These are phyloP conservation scores for Coboldia fuscipes DNA, from an alignment of 1,140 invertebrate species.

Conservation along the genomic window DNA sequence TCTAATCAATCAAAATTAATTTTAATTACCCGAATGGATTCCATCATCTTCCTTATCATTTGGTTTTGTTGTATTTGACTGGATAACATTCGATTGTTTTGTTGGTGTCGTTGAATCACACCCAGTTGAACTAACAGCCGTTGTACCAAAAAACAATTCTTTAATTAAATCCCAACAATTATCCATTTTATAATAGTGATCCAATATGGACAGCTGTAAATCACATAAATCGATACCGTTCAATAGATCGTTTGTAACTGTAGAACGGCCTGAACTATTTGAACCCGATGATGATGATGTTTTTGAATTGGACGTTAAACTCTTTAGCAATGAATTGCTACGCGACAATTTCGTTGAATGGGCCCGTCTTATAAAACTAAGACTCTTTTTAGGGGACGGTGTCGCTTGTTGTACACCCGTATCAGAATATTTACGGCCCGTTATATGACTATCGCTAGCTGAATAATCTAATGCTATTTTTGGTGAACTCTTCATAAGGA, in stretches of 20 bases:
- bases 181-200: conserved; percentile 17
- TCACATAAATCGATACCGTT: too few species aligned
- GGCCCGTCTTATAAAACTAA: conserved; percentile 39
- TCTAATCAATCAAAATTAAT: background rate
- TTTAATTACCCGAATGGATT: conserved; percentile 35
- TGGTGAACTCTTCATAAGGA: conserved; percentile 18
- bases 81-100: background rate
- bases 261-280: conserved; percentile 1
- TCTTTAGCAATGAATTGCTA: conserved; percentile 33
- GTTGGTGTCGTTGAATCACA: background rate
- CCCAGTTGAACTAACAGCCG: background rate
- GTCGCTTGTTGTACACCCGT: background rate
- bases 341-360: conserved; percentile 46
- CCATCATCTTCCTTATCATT: conserved; percentile 31
- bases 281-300: conserved; percentile 11
- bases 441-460: too few species aligned
- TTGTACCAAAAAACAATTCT: conserved; percentile 11
- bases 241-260: too few species aligned
- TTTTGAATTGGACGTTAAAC: conserved; percentile 22
- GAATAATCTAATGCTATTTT: conserved; percentile 8
- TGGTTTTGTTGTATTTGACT: background rate
- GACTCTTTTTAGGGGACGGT: conserved; percentile 22
- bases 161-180: conserved; percentile 16
- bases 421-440: too few species aligned
- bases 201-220: conserved; percentile 14